phyloP scores from a whole-genome alignment of 2,888 invertebrate genomes.

The Synanthedon andrenaeformis region DNA sequence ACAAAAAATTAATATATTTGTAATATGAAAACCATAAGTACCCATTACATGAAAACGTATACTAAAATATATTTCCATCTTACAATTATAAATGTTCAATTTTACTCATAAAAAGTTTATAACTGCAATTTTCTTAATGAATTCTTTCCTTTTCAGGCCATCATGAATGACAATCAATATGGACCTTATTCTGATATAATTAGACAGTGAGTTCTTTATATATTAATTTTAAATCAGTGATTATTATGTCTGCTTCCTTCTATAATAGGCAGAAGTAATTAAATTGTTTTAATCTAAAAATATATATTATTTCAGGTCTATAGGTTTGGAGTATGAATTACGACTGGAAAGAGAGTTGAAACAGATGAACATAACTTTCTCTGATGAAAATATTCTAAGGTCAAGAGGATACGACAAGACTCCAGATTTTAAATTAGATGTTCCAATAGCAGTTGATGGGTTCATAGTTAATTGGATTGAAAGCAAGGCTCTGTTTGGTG shows the following conservation, averaged over 20 bases:
- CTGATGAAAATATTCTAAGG: conserved; percentile 84
- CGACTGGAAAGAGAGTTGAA: conserved; percentile 74
- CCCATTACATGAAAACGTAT: too few relatives aligned
- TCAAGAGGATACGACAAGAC: conserved; percentile 93
- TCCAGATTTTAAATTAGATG: conserved; percentile 90
- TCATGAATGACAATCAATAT: conserved; percentile 85
- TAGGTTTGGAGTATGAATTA: conserved; percentile 89
- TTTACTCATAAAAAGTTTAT: too few relatives aligned
- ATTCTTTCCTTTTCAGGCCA: conserved; percentile 71
- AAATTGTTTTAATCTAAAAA: too few relatives aligned
- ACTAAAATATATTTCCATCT: too few relatives aligned
- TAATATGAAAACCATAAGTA: too few relatives aligned
- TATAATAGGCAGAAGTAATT: background rate
- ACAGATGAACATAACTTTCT: conserved; percentile 55
- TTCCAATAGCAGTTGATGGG: conserved; percentile 88
- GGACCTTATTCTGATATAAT: conserved; percentile 84
- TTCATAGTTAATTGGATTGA: conserved; percentile 95
- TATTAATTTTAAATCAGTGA: too few relatives aligned
- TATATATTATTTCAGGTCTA: conserved; percentile 62
- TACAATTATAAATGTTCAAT: too few relatives aligned
- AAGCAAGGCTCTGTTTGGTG: conserved; percentile 95
- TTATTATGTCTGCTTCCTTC: background rate
- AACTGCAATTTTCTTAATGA: background rate
- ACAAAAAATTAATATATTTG: too few relatives aligned
- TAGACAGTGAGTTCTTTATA: conserved; percentile 72